Evolutionary conservation across 2,113 vertebrate species (phyloP).

Genomic region (Mustelus asterias): DNA sequence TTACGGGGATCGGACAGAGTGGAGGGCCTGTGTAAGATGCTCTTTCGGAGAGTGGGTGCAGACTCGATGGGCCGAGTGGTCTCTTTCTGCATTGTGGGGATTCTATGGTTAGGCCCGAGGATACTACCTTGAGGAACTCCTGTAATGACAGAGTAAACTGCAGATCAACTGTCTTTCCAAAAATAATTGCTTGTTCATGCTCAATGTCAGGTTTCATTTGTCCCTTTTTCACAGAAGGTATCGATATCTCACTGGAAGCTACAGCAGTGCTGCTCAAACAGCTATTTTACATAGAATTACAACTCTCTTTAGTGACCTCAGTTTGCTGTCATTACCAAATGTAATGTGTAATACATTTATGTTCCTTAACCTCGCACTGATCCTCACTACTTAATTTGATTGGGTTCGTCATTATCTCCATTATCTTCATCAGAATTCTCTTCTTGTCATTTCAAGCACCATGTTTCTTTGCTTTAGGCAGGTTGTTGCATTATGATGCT

Average conservation of each 20-base stretch:
- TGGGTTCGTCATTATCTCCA: not conserved
- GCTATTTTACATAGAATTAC: not conserved
- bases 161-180: not conserved
- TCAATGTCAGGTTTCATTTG: not conserved
- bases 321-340: not conserved
- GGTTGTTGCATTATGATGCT: not conserved
- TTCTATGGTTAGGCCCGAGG: too few relatives aligned
- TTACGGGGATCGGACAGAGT: too few relatives aligned
- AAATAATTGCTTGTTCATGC: not conserved
- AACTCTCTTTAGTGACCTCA: not conserved
- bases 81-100: too few relatives aligned
- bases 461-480: not conserved
- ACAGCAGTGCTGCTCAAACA: not conserved
- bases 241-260: not conserved
- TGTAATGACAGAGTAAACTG: not conserved
- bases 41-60: too few relatives aligned
- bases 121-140: too few relatives aligned
- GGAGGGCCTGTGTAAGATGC: too few relatives aligned
- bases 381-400: not conserved
- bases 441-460: not conserved
- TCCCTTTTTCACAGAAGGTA: not conserved
- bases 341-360: too few relatives aligned
- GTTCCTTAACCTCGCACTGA: not conserved
- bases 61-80: too few relatives aligned
- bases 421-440: not conserved